Evolutionary conservation across 2,797 vertebrate genomes (phyloP).

Genomic region (Acrossocheilus fasciatus): DNA sequence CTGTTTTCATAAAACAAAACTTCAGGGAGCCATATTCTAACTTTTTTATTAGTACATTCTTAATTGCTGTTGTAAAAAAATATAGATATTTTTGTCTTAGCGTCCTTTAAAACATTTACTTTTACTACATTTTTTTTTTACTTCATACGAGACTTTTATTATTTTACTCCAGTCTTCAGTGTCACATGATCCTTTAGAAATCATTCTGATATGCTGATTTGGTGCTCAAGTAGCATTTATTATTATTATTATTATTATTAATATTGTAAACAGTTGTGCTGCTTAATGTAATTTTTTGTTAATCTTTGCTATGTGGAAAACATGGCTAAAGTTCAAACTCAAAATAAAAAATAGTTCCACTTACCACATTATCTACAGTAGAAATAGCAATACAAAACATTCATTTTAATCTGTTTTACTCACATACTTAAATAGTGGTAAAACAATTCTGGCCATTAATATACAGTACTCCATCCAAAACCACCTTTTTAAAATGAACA

Average conservation of each 20-base stretch:
- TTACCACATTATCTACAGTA: not conserved
- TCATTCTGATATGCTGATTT: no score
- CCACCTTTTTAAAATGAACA: not conserved
- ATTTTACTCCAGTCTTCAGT: no score
- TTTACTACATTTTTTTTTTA: no score
- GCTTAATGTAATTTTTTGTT: not conserved
- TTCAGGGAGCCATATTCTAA: not conserved
- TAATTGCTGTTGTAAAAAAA: not conserved
- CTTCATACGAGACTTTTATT: no score
- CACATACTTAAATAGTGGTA: not conserved
- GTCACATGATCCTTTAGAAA: no score
- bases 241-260: no score
- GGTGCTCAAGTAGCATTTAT: no score
- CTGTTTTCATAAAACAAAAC: slow-evolving; percentile 27
- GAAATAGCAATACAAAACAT: not conserved
- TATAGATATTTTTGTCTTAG: no score
- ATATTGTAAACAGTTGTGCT: no score
- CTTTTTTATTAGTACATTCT: not conserved
- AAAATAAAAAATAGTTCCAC: not conserved
- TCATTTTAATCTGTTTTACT: not conserved
- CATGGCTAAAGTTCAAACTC: not conserved
- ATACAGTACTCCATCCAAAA: not conserved
- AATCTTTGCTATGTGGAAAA: not conserved
- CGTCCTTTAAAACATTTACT: no score
- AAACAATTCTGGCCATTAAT: not conserved